These are phyloP conservation scores for Drosophila siamana DNA, from an alignment of 2,888 invertebrate genomes.

Conservation along the genomic window DNA sequence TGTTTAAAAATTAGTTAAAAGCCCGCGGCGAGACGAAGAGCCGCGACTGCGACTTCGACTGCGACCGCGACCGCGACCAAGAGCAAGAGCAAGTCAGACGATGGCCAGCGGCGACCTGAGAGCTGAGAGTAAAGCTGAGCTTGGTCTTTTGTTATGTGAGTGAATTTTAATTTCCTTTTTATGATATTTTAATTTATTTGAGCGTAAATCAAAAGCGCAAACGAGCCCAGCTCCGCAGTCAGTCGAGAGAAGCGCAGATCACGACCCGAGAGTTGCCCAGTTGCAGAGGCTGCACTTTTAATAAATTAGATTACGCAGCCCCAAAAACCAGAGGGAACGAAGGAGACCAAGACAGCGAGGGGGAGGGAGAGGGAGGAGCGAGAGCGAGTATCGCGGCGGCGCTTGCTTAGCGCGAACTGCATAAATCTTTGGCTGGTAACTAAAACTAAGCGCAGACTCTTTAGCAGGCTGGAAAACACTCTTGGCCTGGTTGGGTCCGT, in stretches of 20 bases:
- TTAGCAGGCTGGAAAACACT: slow-evolving; percentile 12
- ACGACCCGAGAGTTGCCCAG: slow-evolving; percentile 1
- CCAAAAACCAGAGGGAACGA: slow-evolving; percentile 6
- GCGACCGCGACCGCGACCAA: neutral
- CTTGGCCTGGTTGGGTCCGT: neutral
- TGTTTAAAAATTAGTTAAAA: slow-evolving; percentile 81
- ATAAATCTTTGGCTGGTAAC: slow-evolving; percentile 61
- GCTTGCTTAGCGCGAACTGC: slow-evolving; percentile 73
- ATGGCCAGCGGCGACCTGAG: neutral
- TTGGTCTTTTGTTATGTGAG: slow-evolving; percentile 71
- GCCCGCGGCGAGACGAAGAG: slow-evolving; percentile 54
- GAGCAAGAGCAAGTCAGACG: neutral
- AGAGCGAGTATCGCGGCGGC: slow-evolving; percentile 28
- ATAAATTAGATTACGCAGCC: slow-evolving; percentile 75
- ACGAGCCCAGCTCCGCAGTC: slow-evolving; percentile 63
- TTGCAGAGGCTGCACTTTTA: slow-evolving; percentile 73
- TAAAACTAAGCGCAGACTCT: slow-evolving; percentile 11
- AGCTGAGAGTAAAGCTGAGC: slow-evolving; percentile 14
- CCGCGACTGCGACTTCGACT: neutral
- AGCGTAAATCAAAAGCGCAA: slow-evolving; percentile 83
- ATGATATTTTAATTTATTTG: slow-evolving; percentile 85
- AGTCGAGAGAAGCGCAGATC: slow-evolving; percentile 1
- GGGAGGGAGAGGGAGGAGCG: neutral
- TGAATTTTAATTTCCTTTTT: slow-evolving; percentile 85
- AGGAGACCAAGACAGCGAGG: neutral